Conservation (phyloP, 1,140 invertebrate genomes). For the Dysdera silvatica region DNA sequence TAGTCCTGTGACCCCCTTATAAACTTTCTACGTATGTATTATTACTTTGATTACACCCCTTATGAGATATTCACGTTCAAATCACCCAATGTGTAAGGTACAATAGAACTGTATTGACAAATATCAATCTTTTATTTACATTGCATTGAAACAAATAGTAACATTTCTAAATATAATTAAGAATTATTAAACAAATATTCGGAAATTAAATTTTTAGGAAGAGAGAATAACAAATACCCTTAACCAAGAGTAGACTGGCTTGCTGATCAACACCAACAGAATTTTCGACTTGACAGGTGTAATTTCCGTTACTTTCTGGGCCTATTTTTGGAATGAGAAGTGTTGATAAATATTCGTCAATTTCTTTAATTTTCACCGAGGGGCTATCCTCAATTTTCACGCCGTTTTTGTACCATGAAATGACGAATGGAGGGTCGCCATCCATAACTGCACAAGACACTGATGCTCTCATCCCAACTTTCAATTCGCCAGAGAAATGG, state of each 20-base stretch:
- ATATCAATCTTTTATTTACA: too few species aligned
- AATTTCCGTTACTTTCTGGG: slow-evolving; percentile 29
- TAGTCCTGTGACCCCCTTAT: too few species aligned
- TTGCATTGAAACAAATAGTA: too few species aligned
- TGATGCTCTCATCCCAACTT: slow-evolving; percentile 56
- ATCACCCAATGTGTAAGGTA: too few species aligned
- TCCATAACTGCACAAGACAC: slow-evolving; percentile 44
- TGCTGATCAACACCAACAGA: background rate
- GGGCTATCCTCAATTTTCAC: background rate
- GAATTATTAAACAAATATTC: too few species aligned
- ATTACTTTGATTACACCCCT: too few species aligned
- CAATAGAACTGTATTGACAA: too few species aligned
- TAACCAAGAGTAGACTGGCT: background rate
- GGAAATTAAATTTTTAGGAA: too few species aligned
- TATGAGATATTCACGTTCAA: too few species aligned
- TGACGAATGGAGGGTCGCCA: slow-evolving; percentile 31
- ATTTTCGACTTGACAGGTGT: slow-evolving; percentile 29
- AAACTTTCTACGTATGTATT: too few species aligned
- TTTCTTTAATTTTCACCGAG: background rate
- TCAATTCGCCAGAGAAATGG: slow-evolving; percentile 47
- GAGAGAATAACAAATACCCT: too few species aligned
- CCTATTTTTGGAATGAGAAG: slow-evolving; percentile 20
- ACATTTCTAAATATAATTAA: too few species aligned
- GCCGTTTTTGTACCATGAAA: slow-evolving; percentile 31
- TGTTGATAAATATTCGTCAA: slow-evolving; percentile 40